Evolutionary conservation across 2,888 invertebrate species (phyloP).

Genomic region (Notodonta ziczac): DNA sequence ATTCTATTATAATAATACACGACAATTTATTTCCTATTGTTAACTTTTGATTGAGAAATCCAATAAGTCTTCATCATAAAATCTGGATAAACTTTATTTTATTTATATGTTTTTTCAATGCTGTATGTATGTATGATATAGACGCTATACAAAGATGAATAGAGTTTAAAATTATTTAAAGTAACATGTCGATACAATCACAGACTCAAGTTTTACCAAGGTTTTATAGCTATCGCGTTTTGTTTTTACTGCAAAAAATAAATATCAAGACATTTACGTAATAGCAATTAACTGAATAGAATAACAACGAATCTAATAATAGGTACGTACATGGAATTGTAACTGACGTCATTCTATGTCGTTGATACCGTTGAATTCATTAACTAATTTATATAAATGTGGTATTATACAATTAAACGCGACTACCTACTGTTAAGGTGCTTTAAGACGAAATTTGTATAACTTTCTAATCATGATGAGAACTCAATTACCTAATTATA

Average conservation of each 20-base stretch:
- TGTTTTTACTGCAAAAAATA: not conserved
- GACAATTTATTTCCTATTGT: not conserved
- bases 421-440: conserved; percentile 18
- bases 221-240: not conserved
- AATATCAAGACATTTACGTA: conserved; percentile 5
- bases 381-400: conserved; percentile 32
- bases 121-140: no score
- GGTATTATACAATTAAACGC: conserved; percentile 13
- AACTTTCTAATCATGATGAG: not conserved
- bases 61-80: no score
- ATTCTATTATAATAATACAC: not conserved
- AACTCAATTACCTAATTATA: no score
- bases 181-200: not conserved
- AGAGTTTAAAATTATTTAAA: no score
- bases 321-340: not conserved
- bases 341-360: conserved; percentile 15
- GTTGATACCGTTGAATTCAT: conserved; percentile 22
- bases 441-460: conserved; percentile 15
- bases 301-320: not conserved
- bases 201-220: not conserved
- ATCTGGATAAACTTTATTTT: no score
- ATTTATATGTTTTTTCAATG: no score
- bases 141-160: no score
- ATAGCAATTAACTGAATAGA: conserved; percentile 2
- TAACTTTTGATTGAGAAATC: not conserved